These are phyloP conservation scores for Accipiter minullus DNA, from an alignment of 2,797 vertebrate species.

Conservation along the genomic window DNA sequence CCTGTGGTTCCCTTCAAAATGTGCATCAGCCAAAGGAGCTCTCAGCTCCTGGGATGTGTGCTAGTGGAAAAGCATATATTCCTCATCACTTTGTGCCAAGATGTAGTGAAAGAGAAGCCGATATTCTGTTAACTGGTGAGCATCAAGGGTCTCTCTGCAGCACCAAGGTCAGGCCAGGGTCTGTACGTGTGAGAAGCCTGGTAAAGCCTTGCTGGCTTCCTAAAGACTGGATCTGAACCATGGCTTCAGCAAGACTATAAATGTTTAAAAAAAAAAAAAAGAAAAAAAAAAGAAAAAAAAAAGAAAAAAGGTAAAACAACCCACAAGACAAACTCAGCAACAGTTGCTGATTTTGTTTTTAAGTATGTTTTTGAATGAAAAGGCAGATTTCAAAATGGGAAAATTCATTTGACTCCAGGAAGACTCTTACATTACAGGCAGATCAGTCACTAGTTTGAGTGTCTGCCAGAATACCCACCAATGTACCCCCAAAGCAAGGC, in stretches of 20 bases:
- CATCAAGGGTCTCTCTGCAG: fast-evolving
- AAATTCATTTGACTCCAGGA: not conserved
- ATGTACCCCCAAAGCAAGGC: not conserved
- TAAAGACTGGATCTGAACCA: too few relatives aligned
- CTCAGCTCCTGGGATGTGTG: not conserved
- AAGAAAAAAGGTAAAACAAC: not conserved
- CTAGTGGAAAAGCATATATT: not conserved
- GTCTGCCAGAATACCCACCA: not conserved
- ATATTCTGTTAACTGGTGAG: fast-evolving
- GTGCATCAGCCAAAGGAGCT: not conserved
- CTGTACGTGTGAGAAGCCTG: not conserved
- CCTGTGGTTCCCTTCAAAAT: fast-evolving
- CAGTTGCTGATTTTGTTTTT: not conserved
- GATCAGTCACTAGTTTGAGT: not conserved
- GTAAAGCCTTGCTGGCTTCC: not conserved
- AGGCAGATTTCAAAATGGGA: not conserved
- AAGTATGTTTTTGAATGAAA: not conserved
- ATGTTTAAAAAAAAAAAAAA: too few relatives aligned
- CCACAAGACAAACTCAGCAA: not conserved
- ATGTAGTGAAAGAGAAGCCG: not conserved
- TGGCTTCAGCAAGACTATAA: not conserved
- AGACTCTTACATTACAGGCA: not conserved
- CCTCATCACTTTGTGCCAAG: not conserved
- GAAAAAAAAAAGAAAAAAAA: fast-evolving
- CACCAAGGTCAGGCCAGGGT: fast-evolving